These are phyloP conservation scores for Semicossyphus pulcher DNA, from an alignment of 2,113 vertebrate genomes.

Conservation along the genomic window DNA sequence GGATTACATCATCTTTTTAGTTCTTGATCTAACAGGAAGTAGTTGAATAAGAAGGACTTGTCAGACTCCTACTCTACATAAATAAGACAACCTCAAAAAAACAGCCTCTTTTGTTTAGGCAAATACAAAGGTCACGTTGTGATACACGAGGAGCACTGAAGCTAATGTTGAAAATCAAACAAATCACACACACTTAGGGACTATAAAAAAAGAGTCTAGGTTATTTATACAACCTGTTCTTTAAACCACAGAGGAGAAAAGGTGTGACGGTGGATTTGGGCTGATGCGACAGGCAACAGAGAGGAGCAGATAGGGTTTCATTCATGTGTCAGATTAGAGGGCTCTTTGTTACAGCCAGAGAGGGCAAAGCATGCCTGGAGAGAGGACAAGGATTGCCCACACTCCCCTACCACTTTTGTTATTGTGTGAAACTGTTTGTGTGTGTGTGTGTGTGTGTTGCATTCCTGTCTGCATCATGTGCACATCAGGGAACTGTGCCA, in stretches of 20 bases:
- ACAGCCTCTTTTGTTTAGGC: background rate
- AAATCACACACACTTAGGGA: background rate
- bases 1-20: no score
- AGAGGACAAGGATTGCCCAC: slow-evolving; percentile 58
- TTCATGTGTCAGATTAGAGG: slow-evolving; percentile 74
- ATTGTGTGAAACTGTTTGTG: slow-evolving; percentile 18
- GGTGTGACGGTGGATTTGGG: slow-evolving; percentile 48
- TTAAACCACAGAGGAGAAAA: slow-evolving; percentile 16
- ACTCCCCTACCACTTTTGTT: slow-evolving; percentile 25
- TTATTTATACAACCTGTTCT: slow-evolving; percentile 38
- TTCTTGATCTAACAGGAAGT: background rate
- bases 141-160: background rate
- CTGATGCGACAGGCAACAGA: slow-evolving; percentile 60
- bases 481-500: background rate
- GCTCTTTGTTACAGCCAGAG: slow-evolving; percentile 61
- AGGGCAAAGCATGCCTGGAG: slow-evolving; percentile 54
- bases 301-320: slow-evolving; percentile 68
- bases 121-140: background rate
- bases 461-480: slow-evolving; percentile 29
- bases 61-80: no score
- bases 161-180: slow-evolving; percentile 25
- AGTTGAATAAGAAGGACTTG: background rate
- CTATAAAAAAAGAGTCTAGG: slow-evolving; percentile 22
- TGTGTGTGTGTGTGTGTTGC: slow-evolving; percentile 13
- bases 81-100: background rate